Percentiles rank a stretch among this genome's conserved stretches.
Conservation (phyloP, 2,797 vertebrate species). For the Sebastes iracundus region DNA sequence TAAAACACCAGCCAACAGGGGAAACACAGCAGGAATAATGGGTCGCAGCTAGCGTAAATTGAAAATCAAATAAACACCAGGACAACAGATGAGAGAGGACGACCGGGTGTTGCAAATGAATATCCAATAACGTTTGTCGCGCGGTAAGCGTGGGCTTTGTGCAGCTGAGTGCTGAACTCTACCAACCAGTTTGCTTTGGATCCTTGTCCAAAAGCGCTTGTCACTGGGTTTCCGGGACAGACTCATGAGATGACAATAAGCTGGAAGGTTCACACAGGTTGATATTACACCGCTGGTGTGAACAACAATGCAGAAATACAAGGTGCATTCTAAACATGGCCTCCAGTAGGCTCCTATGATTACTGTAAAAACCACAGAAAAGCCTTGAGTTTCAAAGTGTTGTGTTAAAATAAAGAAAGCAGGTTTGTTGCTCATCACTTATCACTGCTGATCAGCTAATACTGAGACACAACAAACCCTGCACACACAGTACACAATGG, state of each 20-base stretch:
- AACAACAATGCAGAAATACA: slow-evolving; percentile 40
- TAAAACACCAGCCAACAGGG: slow-evolving; percentile 24
- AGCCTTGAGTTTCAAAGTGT: not conserved
- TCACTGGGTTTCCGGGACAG: slow-evolving; percentile 43
- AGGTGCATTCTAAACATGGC: not conserved
- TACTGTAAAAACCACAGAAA: not conserved
- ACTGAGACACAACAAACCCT: slow-evolving; percentile 9
- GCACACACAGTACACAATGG: slow-evolving; percentile 26
- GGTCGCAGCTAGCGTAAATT: not conserved
- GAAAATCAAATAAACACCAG: slow-evolving; percentile 22
- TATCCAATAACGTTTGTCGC: slow-evolving; percentile 21
- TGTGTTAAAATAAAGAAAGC: not conserved
- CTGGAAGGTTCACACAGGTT: slow-evolving; percentile 43
- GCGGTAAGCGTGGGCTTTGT: slow-evolving; percentile 47
- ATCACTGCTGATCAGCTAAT: not conserved
- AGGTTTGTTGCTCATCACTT: slow-evolving; percentile 6
- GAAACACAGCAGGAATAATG: slow-evolving; percentile 27
- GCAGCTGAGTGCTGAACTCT: slow-evolving; percentile 48
- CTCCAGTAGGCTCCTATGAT: not conserved
- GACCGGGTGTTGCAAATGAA: slow-evolving; percentile 21
- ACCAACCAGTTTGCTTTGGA: slow-evolving; percentile 68
- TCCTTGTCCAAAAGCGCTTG: slow-evolving; percentile 39
- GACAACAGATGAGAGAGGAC: not conserved
- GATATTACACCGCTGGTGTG: slow-evolving; percentile 40
- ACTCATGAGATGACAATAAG: slow-evolving; percentile 39